phyloP scores from a whole-genome alignment of 2,888 invertebrate genomes.

The Diaperis boleti region DNA sequence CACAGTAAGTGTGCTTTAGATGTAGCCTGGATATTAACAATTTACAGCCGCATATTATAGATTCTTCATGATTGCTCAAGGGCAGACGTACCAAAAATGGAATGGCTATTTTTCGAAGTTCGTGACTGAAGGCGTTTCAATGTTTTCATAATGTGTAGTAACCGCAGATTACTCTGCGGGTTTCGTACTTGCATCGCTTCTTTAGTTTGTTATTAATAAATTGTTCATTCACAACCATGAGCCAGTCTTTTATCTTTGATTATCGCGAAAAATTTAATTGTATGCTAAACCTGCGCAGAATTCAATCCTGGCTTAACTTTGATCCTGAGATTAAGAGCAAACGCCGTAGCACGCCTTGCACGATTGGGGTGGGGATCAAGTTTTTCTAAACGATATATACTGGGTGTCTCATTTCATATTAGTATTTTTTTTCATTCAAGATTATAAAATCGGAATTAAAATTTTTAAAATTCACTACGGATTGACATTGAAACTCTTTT shows the following conservation, averaged over 20 bases:
- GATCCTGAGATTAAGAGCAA: no score
- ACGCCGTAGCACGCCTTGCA: no score
- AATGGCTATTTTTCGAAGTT: slow-evolving; percentile 62
- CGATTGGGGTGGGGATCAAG: no score
- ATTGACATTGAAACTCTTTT: no score
- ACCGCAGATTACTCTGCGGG: slow-evolving; percentile 45
- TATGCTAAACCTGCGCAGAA: slow-evolving; percentile 2
- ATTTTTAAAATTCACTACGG: no score
- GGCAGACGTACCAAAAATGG: slow-evolving; percentile 64
- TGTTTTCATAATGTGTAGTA: slow-evolving; percentile 58
- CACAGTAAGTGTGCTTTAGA: slow-evolving; percentile 26
- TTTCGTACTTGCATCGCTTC: slow-evolving; percentile 36
- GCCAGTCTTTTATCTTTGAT: no score
- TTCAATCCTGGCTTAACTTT: slow-evolving; percentile 18
- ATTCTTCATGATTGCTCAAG: slow-evolving; percentile 61
- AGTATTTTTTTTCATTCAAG: no score
- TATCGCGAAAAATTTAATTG: slow-evolving; percentile 4
- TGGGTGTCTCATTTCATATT: no score
- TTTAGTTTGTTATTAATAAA: slow-evolving; percentile 17
- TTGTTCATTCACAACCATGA: slow-evolving; percentile 21
- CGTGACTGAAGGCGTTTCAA: slow-evolving; percentile 59
- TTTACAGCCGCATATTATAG: slow-evolving; percentile 57
- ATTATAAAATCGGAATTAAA: no score
- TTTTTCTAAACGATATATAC: no score
- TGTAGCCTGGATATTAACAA: slow-evolving; percentile 47